A percentile compares a stretch with the other conserved stretches of the same genome.
Conservation (phyloP, 2,797 vertebrate genomes). For the Ataeniobius toweri region DNA sequence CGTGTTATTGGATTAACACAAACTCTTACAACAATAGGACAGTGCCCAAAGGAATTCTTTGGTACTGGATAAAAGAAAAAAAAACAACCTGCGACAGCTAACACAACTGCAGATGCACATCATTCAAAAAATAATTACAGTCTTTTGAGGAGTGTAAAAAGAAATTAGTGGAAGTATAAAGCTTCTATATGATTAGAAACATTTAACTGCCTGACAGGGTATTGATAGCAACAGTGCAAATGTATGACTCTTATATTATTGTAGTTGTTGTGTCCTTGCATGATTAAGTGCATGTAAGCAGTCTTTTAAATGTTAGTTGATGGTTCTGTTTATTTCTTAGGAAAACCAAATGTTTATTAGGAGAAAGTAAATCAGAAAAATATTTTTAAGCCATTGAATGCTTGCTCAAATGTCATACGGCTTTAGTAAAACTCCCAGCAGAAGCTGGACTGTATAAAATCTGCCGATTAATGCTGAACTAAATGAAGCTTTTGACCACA, state of each 20-base stretch:
- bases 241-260: conserved; percentile 35
- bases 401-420: conserved; percentile 40
- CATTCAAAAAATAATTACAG: conserved; percentile 8
- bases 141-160: neutral
- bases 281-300: conserved; percentile 23
- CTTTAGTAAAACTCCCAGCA: conserved; percentile 5
- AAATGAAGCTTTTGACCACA: conserved; percentile 27
- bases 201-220: neutral
- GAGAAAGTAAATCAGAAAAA: conserved; percentile 22
- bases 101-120: neutral
- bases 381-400: conserved; percentile 21
- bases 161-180: neutral
- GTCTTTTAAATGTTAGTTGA: conserved; percentile 14
- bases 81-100: conserved; percentile 8
- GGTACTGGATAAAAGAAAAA: conserved; percentile 13
- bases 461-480: conserved; percentile 32
- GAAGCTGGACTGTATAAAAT: neutral
- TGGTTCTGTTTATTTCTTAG: conserved; percentile 23
- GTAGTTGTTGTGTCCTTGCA: conserved; percentile 35
- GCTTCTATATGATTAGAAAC: conserved; percentile 11
- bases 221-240: conserved; percentile 32
- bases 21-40: conserved; percentile 46
- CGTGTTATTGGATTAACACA: conserved; percentile 64
- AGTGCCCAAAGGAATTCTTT: conserved; percentile 37
- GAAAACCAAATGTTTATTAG: conserved; percentile 23